phyloP scores from a whole-genome alignment of 2,113 vertebrate species.

The Ophiodon elongatus region DNA sequence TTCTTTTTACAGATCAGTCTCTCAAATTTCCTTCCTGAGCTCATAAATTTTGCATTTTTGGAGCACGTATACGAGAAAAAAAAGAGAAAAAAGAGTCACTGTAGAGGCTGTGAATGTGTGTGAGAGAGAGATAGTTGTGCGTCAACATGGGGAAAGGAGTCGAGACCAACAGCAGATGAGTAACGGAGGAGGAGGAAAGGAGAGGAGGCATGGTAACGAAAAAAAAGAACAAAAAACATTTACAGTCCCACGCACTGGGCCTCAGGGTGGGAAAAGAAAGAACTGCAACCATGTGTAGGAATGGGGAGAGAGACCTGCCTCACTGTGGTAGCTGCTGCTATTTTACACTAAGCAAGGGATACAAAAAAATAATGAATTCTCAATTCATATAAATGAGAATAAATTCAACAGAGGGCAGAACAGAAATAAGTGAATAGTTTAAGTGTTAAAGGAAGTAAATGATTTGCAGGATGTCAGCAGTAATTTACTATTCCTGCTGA shows the following conservation, averaged over 20 bases:
- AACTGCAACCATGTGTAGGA: conserved; percentile 61
- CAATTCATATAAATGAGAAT: conserved; percentile 12
- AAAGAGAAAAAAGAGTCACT: conserved; percentile 3
- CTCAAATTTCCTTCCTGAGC: conserved; percentile 41
- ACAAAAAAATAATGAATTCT: neutral
- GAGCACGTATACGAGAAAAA: neutral
- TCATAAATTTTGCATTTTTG: conserved; percentile 65
- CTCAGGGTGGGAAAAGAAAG: conserved; percentile 58
- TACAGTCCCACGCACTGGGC: conserved; percentile 69
- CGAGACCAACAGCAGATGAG: conserved; percentile 58
- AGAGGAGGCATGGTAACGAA: conserved; percentile 49
- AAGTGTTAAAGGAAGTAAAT: conserved; percentile 33
- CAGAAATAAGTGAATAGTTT: neutral
- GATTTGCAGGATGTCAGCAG: conserved; percentile 67
- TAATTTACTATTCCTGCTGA: conserved; percentile 45
- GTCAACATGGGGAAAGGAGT: conserved; percentile 35
- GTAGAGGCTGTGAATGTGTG: conserved; percentile 12
- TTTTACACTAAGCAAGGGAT: conserved; percentile 1
- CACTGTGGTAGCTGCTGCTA: neutral
- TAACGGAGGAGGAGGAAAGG: conserved; percentile 42
- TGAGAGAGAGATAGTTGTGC: conserved; percentile 27
- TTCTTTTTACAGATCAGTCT: conserved; percentile 18
- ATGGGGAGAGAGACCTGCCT: conserved; percentile 1
- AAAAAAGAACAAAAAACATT: conserved; percentile 67
- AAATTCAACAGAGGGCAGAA: neutral